Evolutionary conservation across 2,888 invertebrate genomes (phyloP).

Genomic region (Leptinotarsa juncta): DNA sequence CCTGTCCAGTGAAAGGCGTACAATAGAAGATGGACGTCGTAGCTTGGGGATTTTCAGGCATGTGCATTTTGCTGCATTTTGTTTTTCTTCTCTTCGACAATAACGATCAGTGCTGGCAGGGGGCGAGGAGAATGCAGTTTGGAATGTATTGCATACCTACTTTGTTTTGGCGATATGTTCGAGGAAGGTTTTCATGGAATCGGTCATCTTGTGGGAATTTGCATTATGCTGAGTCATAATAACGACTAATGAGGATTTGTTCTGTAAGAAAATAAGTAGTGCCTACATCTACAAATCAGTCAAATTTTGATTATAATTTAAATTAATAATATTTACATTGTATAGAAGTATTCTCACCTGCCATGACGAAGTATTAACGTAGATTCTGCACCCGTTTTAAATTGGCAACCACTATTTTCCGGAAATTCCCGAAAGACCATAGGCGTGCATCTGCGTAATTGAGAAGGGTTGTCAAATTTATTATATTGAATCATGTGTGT

Average conservation of each 20-base stretch:
- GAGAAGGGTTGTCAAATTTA: too few relatives aligned
- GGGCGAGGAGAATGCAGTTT: background rate
- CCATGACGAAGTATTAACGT: too few relatives aligned
- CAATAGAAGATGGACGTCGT: slow-evolving; percentile 25
- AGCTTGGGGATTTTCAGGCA: slow-evolving; percentile 27
- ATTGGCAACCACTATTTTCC: too few relatives aligned
- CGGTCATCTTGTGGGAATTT: background rate
- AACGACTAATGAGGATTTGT: background rate
- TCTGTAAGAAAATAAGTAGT: background rate
- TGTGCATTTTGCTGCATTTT: background rate
- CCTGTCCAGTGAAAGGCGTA: slow-evolving; percentile 38
- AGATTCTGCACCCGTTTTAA: too few relatives aligned
- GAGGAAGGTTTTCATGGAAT: background rate
- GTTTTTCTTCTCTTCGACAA: slow-evolving; percentile 12
- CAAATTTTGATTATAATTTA: too few relatives aligned
- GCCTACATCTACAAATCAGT: too few relatives aligned
- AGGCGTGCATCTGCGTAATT: too few relatives aligned
- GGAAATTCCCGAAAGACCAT: too few relatives aligned
- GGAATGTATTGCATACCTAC: background rate
- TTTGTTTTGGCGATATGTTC: background rate
- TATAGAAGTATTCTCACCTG: too few relatives aligned
- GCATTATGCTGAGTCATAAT: slow-evolving; percentile 6
- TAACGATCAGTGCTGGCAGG: background rate
- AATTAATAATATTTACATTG: too few relatives aligned
- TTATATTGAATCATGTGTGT: too few relatives aligned